phyloP scores from a whole-genome alignment of 2,888 invertebrate species.

The Cosmia pyralina region DNA sequence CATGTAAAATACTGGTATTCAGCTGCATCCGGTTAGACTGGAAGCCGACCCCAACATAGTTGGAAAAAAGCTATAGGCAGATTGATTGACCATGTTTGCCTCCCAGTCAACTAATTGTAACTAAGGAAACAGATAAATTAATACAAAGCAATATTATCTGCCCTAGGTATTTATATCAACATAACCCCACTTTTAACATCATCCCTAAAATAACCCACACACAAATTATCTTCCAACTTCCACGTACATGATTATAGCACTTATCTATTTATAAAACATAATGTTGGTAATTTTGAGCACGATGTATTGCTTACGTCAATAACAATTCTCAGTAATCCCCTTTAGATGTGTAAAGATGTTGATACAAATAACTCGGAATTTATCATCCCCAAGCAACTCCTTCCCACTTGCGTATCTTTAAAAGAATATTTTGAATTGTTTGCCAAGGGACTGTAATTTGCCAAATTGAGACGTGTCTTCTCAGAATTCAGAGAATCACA shows the following conservation, averaged over 20 bases:
- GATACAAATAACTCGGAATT: constrained; percentile 39
- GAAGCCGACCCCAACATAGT: too few relatives aligned
- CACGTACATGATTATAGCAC: neutral
- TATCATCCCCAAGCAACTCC: constrained; percentile 28
- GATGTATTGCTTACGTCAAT: constrained; percentile 25
- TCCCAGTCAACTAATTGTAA: neutral
- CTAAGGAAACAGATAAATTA: too few relatives aligned
- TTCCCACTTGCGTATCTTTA: constrained; percentile 40
- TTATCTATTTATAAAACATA: constrained; percentile 9
- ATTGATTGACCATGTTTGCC: neutral
- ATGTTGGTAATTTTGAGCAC: constrained; percentile 20
- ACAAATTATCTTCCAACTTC: constrained; percentile 5
- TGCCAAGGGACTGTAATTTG: constrained; percentile 59
- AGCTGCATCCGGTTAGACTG: too few relatives aligned
- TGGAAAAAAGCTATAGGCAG: too few relatives aligned
- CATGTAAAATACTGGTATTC: too few relatives aligned
- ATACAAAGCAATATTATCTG: too few relatives aligned
- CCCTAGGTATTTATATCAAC: neutral
- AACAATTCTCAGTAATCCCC: constrained; percentile 22
- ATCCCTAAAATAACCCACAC: neutral
- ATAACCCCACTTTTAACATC: neutral
- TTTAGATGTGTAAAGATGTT: neutral
- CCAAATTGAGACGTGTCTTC: constrained; percentile 62
- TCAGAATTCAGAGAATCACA: constrained; percentile 33
- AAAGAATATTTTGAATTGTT: constrained; percentile 54